A percentile compares a stretch with the other conserved stretches of the same genome.
phyloP scores from a whole-genome alignment of 2,113 vertebrate species.

The Nannospalax galili region DNA sequence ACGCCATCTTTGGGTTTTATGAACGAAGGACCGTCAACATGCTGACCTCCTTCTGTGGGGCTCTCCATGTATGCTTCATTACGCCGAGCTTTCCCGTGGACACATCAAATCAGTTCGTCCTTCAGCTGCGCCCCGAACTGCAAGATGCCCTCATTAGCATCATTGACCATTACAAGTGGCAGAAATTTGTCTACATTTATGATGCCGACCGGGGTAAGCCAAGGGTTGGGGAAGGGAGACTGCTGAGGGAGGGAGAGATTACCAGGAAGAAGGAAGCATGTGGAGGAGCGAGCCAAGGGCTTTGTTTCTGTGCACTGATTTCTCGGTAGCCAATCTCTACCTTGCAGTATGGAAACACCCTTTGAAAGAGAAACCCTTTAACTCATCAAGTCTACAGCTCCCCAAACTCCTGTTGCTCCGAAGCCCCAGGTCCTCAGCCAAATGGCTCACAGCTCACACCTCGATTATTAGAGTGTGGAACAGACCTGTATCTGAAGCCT shows the following conservation, averaged over 20 bases:
- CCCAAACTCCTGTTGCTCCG: not conserved
- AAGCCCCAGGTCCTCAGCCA: not conserved
- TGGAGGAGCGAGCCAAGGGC: not conserved
- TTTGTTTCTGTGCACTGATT: not conserved
- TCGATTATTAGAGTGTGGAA: not conserved
- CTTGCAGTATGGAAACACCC: not conserved
- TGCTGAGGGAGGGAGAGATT: not conserved
- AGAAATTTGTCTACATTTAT: slow-evolving; percentile 99
- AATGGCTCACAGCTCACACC: not conserved
- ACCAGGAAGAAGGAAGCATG: not conserved
- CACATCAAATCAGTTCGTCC: slow-evolving; percentile 98
- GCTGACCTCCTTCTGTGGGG: slow-evolving; percentile 98
- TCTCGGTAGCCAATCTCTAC: not conserved
- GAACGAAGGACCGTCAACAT: slow-evolving; percentile 98
- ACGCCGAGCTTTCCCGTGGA: slow-evolving; percentile 98
- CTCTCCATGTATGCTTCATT: slow-evolving; percentile 98
- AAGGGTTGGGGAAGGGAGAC: not conserved
- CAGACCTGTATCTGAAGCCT: not conserved
- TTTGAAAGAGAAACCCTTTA: slow-evolving; percentile 11
- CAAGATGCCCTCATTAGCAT: slow-evolving; percentile 97
- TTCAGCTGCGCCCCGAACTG: slow-evolving; percentile 97
- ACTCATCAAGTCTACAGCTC: not conserved
- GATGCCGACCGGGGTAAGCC: slow-evolving; percentile 95
- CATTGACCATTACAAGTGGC: slow-evolving; percentile 97
- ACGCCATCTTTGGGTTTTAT: slow-evolving; percentile 99